Evolutionary conservation across 2,888 invertebrate species (phyloP).

Genomic region (Gymnosoma rotundatum): DNA sequence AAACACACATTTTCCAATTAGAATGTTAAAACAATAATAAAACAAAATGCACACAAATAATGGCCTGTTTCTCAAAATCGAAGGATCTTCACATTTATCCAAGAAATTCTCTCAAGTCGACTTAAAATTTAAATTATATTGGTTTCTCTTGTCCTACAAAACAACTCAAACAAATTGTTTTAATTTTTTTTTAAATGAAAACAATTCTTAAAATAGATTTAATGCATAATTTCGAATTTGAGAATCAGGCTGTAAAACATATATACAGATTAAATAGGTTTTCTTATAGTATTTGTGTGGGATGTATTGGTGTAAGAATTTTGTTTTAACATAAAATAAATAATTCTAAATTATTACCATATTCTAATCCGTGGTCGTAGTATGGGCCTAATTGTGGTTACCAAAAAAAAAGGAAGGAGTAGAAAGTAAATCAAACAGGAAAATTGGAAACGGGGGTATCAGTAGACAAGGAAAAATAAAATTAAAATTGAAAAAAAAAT

Average conservation of each 20-base stretch:
- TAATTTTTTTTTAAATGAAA: too few relatives aligned
- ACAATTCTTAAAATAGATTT: background rate
- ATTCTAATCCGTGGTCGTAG: slow-evolving; percentile 95
- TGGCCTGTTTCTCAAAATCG: too few relatives aligned
- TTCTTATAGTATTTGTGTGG: slow-evolving; percentile 33
- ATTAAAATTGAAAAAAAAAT: too few relatives aligned
- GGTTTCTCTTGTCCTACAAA: too few relatives aligned
- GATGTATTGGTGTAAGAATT: slow-evolving; percentile 38
- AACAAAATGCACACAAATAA: too few relatives aligned
- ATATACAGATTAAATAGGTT: slow-evolving; percentile 28
- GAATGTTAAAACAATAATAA: too few relatives aligned
- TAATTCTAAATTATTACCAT: slow-evolving; percentile 88
- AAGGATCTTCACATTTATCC: too few relatives aligned
- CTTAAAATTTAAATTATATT: too few relatives aligned
- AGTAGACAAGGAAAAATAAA: slow-evolving; percentile 20
- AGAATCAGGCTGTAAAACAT: slow-evolving; percentile 1
- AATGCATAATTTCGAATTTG: background rate
- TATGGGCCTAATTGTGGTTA: slow-evolving; percentile 86
- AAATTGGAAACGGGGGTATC: too few relatives aligned
- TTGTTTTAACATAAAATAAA: slow-evolving; percentile 72
- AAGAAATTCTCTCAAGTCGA: too few relatives aligned
- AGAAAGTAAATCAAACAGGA: slow-evolving; percentile 36
- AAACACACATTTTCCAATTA: too few relatives aligned
- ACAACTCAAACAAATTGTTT: too few relatives aligned
- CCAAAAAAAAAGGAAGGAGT: slow-evolving; percentile 61